These are phyloP conservation scores for Labeo calbasu DNA, from an alignment of 2,797 vertebrate species.

Conservation along the genomic window DNA sequence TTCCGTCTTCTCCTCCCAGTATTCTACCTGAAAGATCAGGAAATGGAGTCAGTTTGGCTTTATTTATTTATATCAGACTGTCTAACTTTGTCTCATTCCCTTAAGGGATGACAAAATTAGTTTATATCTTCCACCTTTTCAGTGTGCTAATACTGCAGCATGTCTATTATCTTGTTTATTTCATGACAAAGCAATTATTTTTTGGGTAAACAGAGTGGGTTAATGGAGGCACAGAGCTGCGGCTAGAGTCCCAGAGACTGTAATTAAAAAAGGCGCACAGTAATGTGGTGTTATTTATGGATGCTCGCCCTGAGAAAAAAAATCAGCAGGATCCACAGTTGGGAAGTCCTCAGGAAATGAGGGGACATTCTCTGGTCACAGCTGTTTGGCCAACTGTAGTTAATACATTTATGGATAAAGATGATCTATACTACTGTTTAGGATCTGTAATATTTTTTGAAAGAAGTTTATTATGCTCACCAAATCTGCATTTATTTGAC, in stretches of 20 bases:
- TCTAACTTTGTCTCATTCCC: background rate
- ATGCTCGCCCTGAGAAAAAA: background rate
- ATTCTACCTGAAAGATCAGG: background rate
- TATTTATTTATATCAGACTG: constrained; percentile 8
- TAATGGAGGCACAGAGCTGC: constrained; percentile 15
- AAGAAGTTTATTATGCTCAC: no score
- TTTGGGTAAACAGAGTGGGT: constrained; percentile 50
- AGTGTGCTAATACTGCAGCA: constrained; percentile 48
- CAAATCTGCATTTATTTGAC: background rate
- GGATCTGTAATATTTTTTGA: background rate
- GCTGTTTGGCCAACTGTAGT: background rate
- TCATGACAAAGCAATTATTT: constrained; percentile 36
- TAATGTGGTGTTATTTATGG: constrained; percentile 12
- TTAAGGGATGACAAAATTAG: constrained; percentile 15
- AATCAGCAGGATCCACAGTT: background rate
- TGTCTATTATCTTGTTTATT: constrained; percentile 36
- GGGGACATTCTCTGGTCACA: background rate
- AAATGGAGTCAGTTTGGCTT: background rate
- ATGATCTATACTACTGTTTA: background rate
- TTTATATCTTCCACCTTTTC: constrained; percentile 19
- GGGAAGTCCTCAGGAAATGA: background rate
- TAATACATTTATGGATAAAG: background rate
- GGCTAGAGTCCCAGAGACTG: constrained; percentile 24
- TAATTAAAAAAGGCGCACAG: constrained; percentile 39
- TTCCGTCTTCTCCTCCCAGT: background rate